Base-by-base conservation (phyloP, 2,113 vertebrate species). In the Lepisosteus oculatus region DNA sequence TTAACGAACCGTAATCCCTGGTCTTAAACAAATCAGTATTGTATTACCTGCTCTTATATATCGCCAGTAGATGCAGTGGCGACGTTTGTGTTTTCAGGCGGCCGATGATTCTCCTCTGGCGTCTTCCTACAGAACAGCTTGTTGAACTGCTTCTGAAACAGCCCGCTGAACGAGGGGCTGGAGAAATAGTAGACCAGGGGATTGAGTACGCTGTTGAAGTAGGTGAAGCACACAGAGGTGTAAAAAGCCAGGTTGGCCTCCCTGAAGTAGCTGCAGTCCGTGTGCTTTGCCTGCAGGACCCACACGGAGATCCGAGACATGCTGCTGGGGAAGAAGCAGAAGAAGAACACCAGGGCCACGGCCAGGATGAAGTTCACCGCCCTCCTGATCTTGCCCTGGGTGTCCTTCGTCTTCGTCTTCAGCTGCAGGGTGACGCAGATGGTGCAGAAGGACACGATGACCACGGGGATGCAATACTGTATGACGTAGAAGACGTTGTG, bases 121-220 rank as follows among this genome's bases (percentile, higher is more conserved):
- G 3, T 11, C 12, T 44, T 75, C 43, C 70, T 3, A 2, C 81
- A 14, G 69, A 85, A 55, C 56, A 90, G 68, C 55, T 84, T 88
- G 56, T 79, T 68, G 29, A 83, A 9, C 7, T 89, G 2, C 45
- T 81, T 90, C 1, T 76, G 64, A 74, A 93, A 82, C 51, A 74
- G 29, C 8, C 83, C 85, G 14, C 82, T 90, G 71, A 91, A 91
- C 4, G 82, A 78, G 0, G 91, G 88, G 63, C 85, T 92, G 8
- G 91, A 92, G 73, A 93, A 93, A 43, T 92, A 92, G 74, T 92
- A 93, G 3, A 93, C 84, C 0, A 92, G 13, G 0, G 91, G 92
- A 78, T 93, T 92, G 29, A 93, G 85, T 44, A 90, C 88, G 0
- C 90, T 93, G 79, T 93, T 91, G 77, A 93, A 90, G 77, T 93